phyloP scores from a whole-genome alignment of 2,888 invertebrate species.

The Vesta saturnalis region DNA sequence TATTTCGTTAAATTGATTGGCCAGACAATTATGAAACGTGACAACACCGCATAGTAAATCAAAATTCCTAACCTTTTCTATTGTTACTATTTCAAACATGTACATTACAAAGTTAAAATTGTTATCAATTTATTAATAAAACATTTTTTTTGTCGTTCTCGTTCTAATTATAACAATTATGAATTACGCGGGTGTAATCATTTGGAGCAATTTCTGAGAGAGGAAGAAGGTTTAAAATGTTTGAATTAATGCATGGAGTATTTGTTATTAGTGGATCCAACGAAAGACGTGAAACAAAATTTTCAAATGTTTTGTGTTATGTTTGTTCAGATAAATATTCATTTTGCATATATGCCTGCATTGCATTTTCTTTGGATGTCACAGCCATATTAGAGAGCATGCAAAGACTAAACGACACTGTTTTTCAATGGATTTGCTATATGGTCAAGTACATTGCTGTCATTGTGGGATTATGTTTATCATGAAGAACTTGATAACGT shows the following conservation, averaged over 20 bases:
- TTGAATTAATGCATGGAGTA: conserved; percentile 80
- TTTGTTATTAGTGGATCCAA: conserved; percentile 85
- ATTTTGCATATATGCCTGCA: conserved; percentile 86
- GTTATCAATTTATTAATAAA: too few species aligned
- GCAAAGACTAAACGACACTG: conserved; percentile 82
- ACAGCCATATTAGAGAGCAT: conserved; percentile 89
- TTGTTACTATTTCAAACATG: too few species aligned
- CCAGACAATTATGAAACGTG: too few species aligned
- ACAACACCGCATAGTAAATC: too few species aligned
- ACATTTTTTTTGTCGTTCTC: too few species aligned
- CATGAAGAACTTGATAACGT: conserved; percentile 57
- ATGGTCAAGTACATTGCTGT: conserved; percentile 90
- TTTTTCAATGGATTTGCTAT: conserved; percentile 86
- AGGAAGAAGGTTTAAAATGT: conserved; percentile 70
- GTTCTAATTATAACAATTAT: too few species aligned
- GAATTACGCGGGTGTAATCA: conserved; percentile 86
- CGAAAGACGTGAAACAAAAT: conserved; percentile 79
- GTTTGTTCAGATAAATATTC: conserved; percentile 81
- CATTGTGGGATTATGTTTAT: conserved; percentile 93
- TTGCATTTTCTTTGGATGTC: conserved; percentile 95
- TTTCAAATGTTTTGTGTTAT: conserved; percentile 68
- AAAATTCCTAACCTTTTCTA: too few species aligned
- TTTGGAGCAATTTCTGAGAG: conserved; percentile 79
- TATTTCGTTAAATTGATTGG: too few species aligned
- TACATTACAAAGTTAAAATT: too few species aligned